Base-by-base conservation (phyloP, 2,888 invertebrate genomes). In the Hypomecis atomaria region DNA sequence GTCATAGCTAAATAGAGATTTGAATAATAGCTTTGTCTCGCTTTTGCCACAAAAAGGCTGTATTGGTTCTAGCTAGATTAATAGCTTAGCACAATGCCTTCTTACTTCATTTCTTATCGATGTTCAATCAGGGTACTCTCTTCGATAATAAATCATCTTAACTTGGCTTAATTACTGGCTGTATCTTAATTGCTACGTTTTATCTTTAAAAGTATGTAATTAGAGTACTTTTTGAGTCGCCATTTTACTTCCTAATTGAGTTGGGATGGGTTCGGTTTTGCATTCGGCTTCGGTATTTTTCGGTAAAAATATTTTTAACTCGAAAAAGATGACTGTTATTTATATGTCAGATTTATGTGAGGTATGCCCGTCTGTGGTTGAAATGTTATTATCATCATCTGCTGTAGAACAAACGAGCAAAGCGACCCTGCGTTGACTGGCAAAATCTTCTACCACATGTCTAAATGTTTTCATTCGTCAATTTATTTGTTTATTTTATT, bases 101-200 rank as follows among this genome's bases (percentile, higher is more conserved):
- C 23, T 23, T 23, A 23, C 23, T 23, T 23, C 1, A 23, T 23
- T 23, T 23, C 48, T 48, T 44, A 64, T 59, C 59, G 59, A 59
- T 34, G 53, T 8, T 44, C 55, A 65, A 56, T 50, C 50, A 53
- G 44, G 45, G 62, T 54, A 58, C 68, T 53, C 48, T 44, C 59
- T 42, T 57, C 37, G 58, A 72, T 78, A 77, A 82, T 79, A 74
- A 78, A 81, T 79, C 78, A 77, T 75, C 67, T 61, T 61, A 69
- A 48, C 56, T 62, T n/a, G 34, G 43, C 49, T 65, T 67, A 63
- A 67, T 67, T 71, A 67, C 66, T 53, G 64, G 62, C 64, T 69
- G 74, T 76, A 71, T 69, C 76, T 76, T 78, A 76, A 79, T 78
- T 76, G 67, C 70, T 67, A 65, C 69, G 72, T 75, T 73, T 72